These are phyloP conservation scores for Loripinus fragilis DNA, from an alignment of 2,888 invertebrate species.

Conservation along the genomic window DNA sequence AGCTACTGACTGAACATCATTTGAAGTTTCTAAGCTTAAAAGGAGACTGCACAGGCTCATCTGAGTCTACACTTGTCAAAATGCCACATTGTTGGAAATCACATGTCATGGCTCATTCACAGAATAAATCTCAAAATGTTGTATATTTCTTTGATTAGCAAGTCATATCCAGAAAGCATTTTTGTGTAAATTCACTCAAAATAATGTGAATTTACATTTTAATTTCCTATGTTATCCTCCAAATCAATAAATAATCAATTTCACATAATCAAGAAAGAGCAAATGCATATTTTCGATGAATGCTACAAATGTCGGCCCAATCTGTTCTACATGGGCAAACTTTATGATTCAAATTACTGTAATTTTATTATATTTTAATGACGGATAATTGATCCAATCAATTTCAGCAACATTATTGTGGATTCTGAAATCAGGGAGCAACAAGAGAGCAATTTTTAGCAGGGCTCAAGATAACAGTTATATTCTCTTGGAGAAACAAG, in stretches of 20 bases:
- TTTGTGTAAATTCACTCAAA: too few relatives aligned
- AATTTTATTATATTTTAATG: conserved; percentile 17
- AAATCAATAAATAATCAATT: not conserved
- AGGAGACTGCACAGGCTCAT: too few relatives aligned
- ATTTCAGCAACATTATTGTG: not conserved
- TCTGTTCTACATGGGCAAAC: conserved; percentile 14
- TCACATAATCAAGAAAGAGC: not conserved
- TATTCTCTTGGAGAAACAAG: too few relatives aligned
- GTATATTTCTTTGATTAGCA: not conserved
- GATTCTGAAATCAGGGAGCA: not conserved
- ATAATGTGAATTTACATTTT: not conserved
- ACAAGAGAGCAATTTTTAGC: too few relatives aligned
- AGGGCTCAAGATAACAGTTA: too few relatives aligned
- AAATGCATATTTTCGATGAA: not conserved
- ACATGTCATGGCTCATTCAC: too few relatives aligned
- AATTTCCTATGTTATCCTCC: not conserved
- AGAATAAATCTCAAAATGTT: too few relatives aligned
- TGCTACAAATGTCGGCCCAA: not conserved
- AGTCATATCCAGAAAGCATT: conserved; percentile 3
- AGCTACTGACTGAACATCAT: too few relatives aligned
- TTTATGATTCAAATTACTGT: conserved; percentile 7
- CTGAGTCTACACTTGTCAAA: too few relatives aligned
- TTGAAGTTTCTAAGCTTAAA: too few relatives aligned
- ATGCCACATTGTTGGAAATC: too few relatives aligned
- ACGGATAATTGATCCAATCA: conserved; percentile 3